phyloP scores from a whole-genome alignment of 2,888 invertebrate species.

The Malthinus seriepunctatus region DNA sequence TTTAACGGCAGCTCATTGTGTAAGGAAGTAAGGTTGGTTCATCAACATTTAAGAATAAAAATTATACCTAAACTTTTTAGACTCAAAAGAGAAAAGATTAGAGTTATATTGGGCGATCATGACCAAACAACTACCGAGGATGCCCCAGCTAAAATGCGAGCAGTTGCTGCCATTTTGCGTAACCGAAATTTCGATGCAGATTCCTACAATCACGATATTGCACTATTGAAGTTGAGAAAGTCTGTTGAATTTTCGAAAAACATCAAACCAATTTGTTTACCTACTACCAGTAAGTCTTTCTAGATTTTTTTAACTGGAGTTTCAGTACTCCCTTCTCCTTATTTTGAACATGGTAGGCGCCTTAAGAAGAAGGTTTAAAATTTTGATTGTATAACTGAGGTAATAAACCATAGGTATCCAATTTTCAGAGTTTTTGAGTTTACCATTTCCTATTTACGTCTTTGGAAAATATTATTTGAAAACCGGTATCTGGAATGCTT shows the following conservation, averaged over 20 bases:
- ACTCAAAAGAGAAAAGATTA: slow-evolving; percentile 77
- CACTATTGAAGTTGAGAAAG: slow-evolving; percentile 75
- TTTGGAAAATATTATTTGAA: no score
- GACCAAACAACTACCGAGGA: slow-evolving; percentile 80
- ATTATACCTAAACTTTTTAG: slow-evolving; percentile 54
- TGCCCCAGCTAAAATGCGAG: slow-evolving; percentile 79
- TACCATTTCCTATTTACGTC: no score
- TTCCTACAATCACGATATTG: slow-evolving; percentile 86
- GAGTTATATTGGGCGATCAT: slow-evolving; percentile 82
- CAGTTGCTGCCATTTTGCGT: slow-evolving; percentile 75
- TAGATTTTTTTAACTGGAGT: no score
- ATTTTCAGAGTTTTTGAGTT: no score
- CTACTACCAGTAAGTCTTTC: slow-evolving; percentile 42
- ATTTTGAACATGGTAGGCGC: no score
- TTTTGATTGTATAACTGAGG: no score
- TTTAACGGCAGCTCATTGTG: slow-evolving; percentile 86
- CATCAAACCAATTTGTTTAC: slow-evolving; percentile 78
- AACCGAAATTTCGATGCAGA: slow-evolving; percentile 84
- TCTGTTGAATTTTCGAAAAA: slow-evolving; percentile 76
- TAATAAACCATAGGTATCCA: no score
- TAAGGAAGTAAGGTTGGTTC: slow-evolving; percentile 64
- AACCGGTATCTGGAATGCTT: no score
- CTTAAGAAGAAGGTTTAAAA: no score
- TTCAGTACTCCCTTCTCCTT: no score
- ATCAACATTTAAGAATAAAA: not conserved